A percentile compares a stretch with the other conserved stretches of the same genome.
Evolutionary conservation across 1,140 invertebrate genomes (phyloP).

Genomic region (Orius insidiosus): DNA sequence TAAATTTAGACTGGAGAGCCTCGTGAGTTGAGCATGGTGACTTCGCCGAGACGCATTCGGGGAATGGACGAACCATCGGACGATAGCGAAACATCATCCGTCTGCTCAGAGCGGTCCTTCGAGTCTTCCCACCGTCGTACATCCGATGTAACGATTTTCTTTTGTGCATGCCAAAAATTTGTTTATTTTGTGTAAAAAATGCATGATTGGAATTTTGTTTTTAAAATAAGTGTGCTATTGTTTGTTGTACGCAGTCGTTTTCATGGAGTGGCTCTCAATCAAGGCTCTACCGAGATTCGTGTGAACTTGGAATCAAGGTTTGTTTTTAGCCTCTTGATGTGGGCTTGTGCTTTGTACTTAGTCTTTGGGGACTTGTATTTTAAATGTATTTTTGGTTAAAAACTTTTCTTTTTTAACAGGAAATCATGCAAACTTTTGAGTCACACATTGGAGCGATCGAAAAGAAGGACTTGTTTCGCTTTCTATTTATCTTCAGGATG

Average conservation of each 20-base stretch:
- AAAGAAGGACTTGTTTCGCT: conserved; percentile 83
- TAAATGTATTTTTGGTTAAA: too few relatives aligned
- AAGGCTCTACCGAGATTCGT: conserved; percentile 46
- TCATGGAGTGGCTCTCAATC: conserved; percentile 67
- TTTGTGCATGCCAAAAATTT: too few relatives aligned
- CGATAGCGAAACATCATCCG: conserved; percentile 84
- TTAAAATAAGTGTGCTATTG: not conserved
- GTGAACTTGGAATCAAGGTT: conserved; percentile 38
- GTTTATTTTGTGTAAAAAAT: too few relatives aligned
- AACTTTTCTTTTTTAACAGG: conserved; percentile 26
- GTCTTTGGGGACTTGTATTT: too few relatives aligned
- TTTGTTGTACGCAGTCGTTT: conserved; percentile 17
- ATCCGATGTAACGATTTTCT: conserved; percentile 42
- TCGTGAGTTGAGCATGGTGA: not conserved
- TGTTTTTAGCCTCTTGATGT: too few relatives aligned
- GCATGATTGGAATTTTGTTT: too few relatives aligned
- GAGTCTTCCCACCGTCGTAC: conserved; percentile 56
- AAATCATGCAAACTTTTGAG: conserved; percentile 72
- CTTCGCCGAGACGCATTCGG: conserved; percentile 11
- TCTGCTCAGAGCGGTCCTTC: conserved; percentile 80
- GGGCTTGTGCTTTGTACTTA: too few relatives aligned
- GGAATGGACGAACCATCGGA: conserved; percentile 57
- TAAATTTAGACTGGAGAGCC: too few relatives aligned
- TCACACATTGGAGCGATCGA: conserved; percentile 81
- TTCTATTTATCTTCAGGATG: conserved; percentile 51